phyloP scores from a whole-genome alignment of 1,140 invertebrate genomes.

The Cheumatopsyche charites region DNA sequence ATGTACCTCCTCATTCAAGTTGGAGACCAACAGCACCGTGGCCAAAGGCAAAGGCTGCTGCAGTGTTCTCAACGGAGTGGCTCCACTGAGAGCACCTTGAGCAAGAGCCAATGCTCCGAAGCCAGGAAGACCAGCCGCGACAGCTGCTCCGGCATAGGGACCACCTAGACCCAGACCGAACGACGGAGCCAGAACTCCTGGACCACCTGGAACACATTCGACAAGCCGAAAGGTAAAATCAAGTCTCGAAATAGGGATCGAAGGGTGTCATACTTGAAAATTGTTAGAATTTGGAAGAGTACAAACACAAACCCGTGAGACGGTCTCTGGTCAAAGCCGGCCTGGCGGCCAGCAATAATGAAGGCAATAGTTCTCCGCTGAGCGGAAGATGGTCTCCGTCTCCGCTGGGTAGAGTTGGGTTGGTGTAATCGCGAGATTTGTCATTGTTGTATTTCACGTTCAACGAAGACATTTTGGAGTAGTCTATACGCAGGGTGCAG shows the following conservation, averaged over 20 bases:
- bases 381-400: conserved; percentile 75
- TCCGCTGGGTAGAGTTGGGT: conserved; percentile 93
- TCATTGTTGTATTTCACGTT: conserved; percentile 99
- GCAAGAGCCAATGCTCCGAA: conserved; percentile 75
- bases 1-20: conserved; percentile 90
- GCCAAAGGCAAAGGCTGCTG: conserved; percentile 69
- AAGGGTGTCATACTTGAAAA: too few relatives aligned
- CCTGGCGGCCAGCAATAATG: conserved; percentile 63
- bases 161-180: conserved; percentile 73
- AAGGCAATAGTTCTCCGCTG: conserved; percentile 69
- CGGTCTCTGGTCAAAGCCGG: conserved; percentile 56
- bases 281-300: not conserved
- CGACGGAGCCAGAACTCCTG: conserved; percentile 82
- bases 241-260: too few relatives aligned
- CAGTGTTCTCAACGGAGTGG: conserved; percentile 63
- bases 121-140: conserved; percentile 73
- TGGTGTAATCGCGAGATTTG: conserved; percentile 98
- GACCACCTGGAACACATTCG: conserved; percentile 65
- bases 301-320: conserved; percentile 51
- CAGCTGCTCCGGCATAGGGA: conserved; percentile 68
- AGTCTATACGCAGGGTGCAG: conserved; percentile 99
- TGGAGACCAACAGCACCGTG: conserved; percentile 86
- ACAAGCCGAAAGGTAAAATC: not conserved
- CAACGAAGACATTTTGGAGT: conserved; percentile 95
- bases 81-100: conserved; percentile 64